Evolutionary conservation across 2,113 vertebrate genomes (phyloP), one percentile per base, ranked within the genome.

Genomic region (Paraplagusia blochii): DNA sequence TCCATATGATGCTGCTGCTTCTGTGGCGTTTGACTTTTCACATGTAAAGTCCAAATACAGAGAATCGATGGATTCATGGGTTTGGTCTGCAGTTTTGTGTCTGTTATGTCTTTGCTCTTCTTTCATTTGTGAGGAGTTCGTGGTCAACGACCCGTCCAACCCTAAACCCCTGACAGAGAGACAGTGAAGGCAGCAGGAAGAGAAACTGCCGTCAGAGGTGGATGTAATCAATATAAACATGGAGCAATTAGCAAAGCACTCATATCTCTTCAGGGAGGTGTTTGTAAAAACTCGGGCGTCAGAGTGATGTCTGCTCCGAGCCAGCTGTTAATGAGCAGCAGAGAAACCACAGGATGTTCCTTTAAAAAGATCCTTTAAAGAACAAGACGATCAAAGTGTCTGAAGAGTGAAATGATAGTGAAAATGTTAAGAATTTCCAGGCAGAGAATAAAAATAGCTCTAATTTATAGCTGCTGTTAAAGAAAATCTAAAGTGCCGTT

Each of bases 161-260:
- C 22, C 33, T 52, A 12, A 55, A 44, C 56, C 69, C 52, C 63
- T 66, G 72, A 76, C 82, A 70, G 58, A 1, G 44, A 45, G 54
- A 61, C 55, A 65, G 52, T 17, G 29, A 66, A 66, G 72, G 68
- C 39, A 58, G 69, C 58, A 47, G 66, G 66, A 71, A 66, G 79
- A 80, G 72, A 16, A 18, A 74, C 51, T 22, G 40, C 53, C 19
- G 51, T 17, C 53, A 50, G 80, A 58, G 78, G 61, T 17, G 60
- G 38, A 19, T 43, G 53, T 61, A 64, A 83, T 82, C 84, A 80
- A 76, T 85, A 80, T 45, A 74, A 82, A 83, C 80, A 83, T 53
- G 72, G 74, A 66, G 76, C 77, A 81, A 86, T 87, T 85, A 84
- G 81, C 72, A 76, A 66, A 72, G 58, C 56, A 8, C 61, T 79